Conservation (phyloP, 2,113 vertebrate genomes). For the Otis tarda region DNA sequence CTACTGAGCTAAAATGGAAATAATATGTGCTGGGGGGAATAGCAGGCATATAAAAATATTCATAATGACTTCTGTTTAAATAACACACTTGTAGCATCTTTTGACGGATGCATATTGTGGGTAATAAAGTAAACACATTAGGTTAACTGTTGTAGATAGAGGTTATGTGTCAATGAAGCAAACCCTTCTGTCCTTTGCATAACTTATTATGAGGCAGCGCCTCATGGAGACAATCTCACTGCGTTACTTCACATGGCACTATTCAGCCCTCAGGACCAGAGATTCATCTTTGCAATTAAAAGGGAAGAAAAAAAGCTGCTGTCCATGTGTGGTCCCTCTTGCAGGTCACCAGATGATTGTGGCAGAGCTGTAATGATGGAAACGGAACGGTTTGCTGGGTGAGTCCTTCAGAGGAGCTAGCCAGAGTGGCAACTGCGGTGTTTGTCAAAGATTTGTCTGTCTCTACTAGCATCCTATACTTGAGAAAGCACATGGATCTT, state of each 20-base stretch:
- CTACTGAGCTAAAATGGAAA: neutral
- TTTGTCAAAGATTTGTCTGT: neutral
- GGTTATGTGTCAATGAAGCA: neutral
- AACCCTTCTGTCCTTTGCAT: neutral
- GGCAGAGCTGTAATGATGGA: neutral
- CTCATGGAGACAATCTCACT: neutral
- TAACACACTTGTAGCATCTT: neutral
- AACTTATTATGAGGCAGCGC: neutral
- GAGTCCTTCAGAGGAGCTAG: neutral
- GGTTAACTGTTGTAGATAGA: neutral
- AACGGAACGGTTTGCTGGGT: neutral
- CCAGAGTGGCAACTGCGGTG: neutral
- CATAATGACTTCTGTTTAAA: neutral
- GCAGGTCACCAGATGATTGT: fast-evolving
- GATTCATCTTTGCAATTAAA: neutral
- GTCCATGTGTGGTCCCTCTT: fast-evolving
- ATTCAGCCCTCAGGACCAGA: neutral
- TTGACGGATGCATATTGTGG: neutral
- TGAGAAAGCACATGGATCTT: neutral
- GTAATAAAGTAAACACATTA: neutral
- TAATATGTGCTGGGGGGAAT: neutral
- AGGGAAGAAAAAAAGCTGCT: neutral
- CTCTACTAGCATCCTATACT: neutral
- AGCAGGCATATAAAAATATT: constrained; percentile 1
- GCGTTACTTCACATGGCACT: neutral